phyloP scores from a whole-genome alignment of 1,140 invertebrate genomes.

The Stenopsyche tienmushanensis region DNA sequence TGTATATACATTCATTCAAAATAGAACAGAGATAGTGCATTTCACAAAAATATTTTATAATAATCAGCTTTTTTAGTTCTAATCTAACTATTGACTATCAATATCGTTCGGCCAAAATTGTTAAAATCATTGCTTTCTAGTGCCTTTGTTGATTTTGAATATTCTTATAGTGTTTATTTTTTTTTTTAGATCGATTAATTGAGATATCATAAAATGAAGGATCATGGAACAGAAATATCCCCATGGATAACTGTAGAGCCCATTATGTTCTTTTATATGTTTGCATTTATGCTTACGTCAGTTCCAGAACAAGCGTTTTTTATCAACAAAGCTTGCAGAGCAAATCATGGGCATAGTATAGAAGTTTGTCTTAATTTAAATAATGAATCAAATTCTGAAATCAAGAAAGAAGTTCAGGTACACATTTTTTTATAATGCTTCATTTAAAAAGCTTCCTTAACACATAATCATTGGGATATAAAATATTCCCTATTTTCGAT shows the following conservation, averaged over 20 bases:
- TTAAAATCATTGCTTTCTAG: no score
- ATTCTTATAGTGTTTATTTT: no score
- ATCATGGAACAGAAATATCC: not conserved
- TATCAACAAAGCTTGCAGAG: slow-evolving; percentile 68
- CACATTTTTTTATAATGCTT: not conserved
- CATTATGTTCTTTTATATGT: slow-evolving; percentile 77
- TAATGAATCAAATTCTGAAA: slow-evolving; percentile 52
- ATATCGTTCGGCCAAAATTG: no score
- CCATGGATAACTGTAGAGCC: slow-evolving; percentile 66
- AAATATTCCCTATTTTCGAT: no score
- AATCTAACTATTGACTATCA: no score
- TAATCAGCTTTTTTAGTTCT: no score
- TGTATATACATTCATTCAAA: no score
- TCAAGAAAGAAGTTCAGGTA: slow-evolving; percentile 67
- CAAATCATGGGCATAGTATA: slow-evolving; percentile 65
- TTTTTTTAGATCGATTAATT: no score
- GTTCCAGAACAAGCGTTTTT: slow-evolving; percentile 78
- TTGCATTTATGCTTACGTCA: slow-evolving; percentile 74
- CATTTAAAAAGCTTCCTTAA: no score
- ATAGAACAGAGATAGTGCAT: no score
- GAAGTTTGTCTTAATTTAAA: slow-evolving; percentile 66
- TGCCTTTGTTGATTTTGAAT: no score
- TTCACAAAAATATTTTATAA: no score
- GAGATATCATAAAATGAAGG: not conserved
- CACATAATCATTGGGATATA: not conserved